These are phyloP conservation scores for Cheilosia vernalis DNA, from an alignment of 2,888 invertebrate species.

Conservation along the genomic window DNA sequence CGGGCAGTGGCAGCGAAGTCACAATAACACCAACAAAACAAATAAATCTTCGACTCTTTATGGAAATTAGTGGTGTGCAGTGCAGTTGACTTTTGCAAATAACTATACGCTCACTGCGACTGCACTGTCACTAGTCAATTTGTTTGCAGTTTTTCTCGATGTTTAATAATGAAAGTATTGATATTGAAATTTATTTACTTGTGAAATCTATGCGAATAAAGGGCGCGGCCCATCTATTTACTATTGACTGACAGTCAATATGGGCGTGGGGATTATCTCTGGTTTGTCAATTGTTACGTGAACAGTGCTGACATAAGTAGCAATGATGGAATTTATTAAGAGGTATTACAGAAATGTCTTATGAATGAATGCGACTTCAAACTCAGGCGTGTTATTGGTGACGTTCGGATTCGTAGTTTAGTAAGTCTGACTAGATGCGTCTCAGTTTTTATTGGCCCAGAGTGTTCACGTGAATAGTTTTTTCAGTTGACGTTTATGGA, in stretches of 20 bases:
- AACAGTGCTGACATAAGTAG: not conserved
- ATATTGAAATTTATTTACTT: conserved; percentile 50
- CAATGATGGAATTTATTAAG: not conserved
- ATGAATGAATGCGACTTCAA: no score
- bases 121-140: not conserved
- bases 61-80: conserved; percentile 17
- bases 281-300: conserved; percentile 8
- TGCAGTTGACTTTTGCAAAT: not conserved
- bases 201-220: conserved; percentile 37
- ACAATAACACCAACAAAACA: conserved; percentile 1
- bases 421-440: no score
- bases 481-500: no score
- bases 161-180: conserved; percentile 11
- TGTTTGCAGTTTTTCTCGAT: conserved; percentile 1
- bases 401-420: no score
- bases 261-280: conserved; percentile 5
- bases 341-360: not conserved
- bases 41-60: conserved; percentile 30
- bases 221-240: conserved; percentile 30
- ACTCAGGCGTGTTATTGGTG: no score
- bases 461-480: no score
- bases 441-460: no score
- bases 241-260: conserved; percentile 14
- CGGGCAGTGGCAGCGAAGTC: not conserved
- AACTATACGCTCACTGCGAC: not conserved